Evolutionary conservation across 1,140 invertebrate genomes (phyloP).

Genomic region (Magallana angulata): DNA sequence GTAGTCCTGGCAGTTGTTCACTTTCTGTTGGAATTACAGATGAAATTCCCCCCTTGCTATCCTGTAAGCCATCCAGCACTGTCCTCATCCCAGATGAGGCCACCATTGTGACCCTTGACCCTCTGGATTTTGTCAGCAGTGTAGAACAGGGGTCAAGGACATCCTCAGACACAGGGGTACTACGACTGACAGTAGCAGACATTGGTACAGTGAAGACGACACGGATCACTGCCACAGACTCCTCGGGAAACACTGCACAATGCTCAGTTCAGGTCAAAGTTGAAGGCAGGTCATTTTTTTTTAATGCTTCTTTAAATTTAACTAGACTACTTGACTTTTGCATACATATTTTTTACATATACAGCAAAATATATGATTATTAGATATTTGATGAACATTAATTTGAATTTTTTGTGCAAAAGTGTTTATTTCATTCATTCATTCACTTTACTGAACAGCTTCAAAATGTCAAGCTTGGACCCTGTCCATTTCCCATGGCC

Average conservation of each 20-base stretch:
- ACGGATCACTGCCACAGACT: conserved; percentile 20
- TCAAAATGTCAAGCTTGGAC: conserved; percentile 45
- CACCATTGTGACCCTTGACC: neutral
- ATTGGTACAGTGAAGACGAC: conserved; percentile 21
- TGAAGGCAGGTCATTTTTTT: neutral
- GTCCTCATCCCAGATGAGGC: conserved; percentile 11
- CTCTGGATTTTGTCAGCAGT: neutral
- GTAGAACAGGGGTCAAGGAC: conserved; percentile 9
- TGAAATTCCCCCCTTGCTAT: conserved; percentile 54
- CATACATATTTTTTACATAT: too few relatives aligned
- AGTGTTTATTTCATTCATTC: too few relatives aligned
- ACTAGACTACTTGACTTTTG: too few relatives aligned
- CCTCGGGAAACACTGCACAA: neutral
- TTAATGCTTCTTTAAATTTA: neutral
- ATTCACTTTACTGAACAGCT: neutral
- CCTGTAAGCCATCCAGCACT: conserved; percentile 34
- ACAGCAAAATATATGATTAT: too few relatives aligned
- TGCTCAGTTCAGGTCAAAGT: conserved; percentile 37
- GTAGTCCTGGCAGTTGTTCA: neutral
- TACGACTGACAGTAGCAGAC: conserved; percentile 19
- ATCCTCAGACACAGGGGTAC: neutral
- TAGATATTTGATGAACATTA: too few relatives aligned
- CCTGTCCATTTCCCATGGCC: neutral
- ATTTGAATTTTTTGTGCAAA: too few relatives aligned
- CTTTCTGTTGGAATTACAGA: conserved; percentile 44